These are phyloP conservation scores for Pachycephala philippinensis DNA, from an alignment of 2,113 vertebrate genomes.

Conservation along the genomic window DNA sequence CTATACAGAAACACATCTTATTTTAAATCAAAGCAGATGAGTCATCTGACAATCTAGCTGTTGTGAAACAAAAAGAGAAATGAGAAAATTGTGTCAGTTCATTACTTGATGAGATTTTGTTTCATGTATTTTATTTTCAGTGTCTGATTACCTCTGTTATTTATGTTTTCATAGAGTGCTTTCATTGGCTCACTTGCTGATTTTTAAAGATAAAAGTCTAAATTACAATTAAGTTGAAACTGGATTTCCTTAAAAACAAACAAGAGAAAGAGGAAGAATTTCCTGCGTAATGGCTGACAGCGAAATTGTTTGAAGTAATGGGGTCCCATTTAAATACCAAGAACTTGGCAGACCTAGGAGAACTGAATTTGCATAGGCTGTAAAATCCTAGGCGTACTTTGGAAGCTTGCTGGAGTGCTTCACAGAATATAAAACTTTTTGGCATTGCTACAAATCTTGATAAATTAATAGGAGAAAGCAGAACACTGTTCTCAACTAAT, in stretches of 20 bases:
- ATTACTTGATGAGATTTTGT: conserved; percentile 30
- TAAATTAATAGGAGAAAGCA: conserved; percentile 27
- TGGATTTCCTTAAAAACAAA: conserved; percentile 36
- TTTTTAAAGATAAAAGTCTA: conserved; percentile 1
- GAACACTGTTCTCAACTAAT: background rate
- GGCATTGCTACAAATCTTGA: background rate
- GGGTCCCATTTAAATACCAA: conserved; percentile 23
- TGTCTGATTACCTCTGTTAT: conserved; percentile 30
- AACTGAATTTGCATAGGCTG: conserved; percentile 35
- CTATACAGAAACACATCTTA: background rate
- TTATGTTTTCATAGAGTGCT: conserved; percentile 1
- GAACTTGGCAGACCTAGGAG: conserved; percentile 18
- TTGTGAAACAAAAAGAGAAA: conserved; percentile 20
- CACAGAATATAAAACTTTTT: conserved; percentile 29
- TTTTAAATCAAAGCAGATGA: conserved; percentile 26
- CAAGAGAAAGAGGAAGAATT: conserved; percentile 28
- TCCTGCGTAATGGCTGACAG: conserved; percentile 17
- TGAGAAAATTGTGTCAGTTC: conserved; percentile 10
- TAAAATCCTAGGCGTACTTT: background rate
- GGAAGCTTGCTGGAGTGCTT: background rate
- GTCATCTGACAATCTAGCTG: conserved; percentile 2
- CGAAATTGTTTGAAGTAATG: conserved; percentile 18
- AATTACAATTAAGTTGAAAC: conserved; percentile 37
- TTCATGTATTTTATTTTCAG: background rate
- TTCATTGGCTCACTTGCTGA: conserved; percentile 10